phyloP scores from a whole-genome alignment of 2,888 invertebrate species.

The Luffia ferchaultella region DNA sequence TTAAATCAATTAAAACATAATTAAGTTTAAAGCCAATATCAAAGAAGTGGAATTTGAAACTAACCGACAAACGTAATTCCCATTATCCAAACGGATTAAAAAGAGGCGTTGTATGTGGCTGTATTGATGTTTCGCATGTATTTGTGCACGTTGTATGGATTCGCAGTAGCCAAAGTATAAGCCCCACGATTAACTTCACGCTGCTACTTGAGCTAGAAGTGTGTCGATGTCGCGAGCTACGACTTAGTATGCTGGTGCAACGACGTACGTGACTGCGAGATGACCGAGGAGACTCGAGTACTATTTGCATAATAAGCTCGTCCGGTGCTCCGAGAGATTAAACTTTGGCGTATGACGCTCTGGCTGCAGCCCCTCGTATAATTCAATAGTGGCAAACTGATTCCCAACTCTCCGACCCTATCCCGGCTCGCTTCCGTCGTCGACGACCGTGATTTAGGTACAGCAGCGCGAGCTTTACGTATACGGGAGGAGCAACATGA shows the following conservation, averaged over 20 bases:
- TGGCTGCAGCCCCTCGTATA: conserved; percentile 51
- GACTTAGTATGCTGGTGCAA: conserved; percentile 19
- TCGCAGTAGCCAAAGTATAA: not conserved
- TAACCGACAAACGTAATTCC: too few species aligned
- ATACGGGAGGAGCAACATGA: too few species aligned
- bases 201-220: not conserved
- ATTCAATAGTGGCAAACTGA: conserved; percentile 63
- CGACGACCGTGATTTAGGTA: too few species aligned
- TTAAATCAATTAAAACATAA: too few species aligned
- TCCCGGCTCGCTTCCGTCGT: not conserved
- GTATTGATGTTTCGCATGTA: not conserved
- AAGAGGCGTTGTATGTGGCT: not conserved
- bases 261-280: conserved; percentile 44
- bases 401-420: conserved; percentile 32
- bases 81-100: too few species aligned
- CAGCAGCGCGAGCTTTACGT: too few species aligned
- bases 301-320: conserved; percentile 61
- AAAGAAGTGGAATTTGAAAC: too few species aligned
- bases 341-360: conserved; percentile 59
- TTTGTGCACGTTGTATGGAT: not conserved
- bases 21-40: too few species aligned
- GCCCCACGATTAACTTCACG: not conserved
- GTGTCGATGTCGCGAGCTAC: not conserved
- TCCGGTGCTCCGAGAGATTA: conserved; percentile 54
- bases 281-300: conserved; percentile 44